Percentiles rank a stretch among this genome's conserved stretches.
These are phyloP conservation scores for Chelonia mydas DNA, from an alignment of 2,797 vertebrate species.

Conservation along the genomic window DNA sequence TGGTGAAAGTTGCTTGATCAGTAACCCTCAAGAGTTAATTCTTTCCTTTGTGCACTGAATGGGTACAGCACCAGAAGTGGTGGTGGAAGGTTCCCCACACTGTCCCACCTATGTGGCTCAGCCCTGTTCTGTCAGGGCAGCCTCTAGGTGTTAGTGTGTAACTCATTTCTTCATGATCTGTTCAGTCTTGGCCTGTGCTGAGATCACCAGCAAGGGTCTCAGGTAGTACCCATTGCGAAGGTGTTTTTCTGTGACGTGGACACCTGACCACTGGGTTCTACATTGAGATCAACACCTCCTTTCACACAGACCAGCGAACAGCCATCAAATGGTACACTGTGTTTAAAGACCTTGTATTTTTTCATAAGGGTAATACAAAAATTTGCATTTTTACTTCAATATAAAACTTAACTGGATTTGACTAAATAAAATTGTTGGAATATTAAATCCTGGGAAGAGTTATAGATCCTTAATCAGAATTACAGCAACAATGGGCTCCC, in stretches of 20 bases:
- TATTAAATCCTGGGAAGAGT: background rate
- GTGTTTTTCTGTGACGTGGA: background rate
- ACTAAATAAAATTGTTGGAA: background rate
- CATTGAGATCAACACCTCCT: background rate
- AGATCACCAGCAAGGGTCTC: background rate
- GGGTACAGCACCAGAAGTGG: background rate
- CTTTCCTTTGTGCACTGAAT: background rate
- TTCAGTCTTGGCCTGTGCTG: background rate
- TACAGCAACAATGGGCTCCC: background rate
- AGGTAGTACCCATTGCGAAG: background rate
- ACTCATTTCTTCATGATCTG: background rate
- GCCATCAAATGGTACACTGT: background rate
- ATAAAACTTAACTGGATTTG: background rate
- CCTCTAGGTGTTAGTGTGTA: accelerated
- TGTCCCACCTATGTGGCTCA: accelerated
- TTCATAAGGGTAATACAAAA: background rate
- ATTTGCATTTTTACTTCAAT: background rate
- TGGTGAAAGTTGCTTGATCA: background rate
- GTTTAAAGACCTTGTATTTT: background rate
- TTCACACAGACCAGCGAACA: background rate
- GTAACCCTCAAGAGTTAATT: background rate
- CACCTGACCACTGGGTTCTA: background rate
- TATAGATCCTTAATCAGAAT: background rate
- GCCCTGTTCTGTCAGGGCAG: background rate
- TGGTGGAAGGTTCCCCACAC: background rate